Evolutionary conservation across 2,888 invertebrate species (phyloP), one percentile per base, ranked within the genome.

Genomic region (Abrostola tripartita): DNA sequence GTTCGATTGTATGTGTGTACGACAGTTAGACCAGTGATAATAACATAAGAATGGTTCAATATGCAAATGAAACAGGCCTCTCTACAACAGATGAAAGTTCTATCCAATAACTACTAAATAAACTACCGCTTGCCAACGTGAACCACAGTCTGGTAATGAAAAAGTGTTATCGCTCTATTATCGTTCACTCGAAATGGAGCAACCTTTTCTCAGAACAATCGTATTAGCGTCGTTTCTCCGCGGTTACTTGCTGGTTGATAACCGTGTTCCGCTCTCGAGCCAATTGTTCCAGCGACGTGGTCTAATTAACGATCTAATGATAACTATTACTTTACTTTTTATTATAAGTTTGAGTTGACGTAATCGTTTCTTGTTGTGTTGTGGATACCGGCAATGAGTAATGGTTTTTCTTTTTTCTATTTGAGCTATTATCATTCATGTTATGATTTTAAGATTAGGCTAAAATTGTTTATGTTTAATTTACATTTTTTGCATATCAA

Each of bases 251-350:
- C n/a, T 44, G 68, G 65, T 64, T 68, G 62, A 68, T 75, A 66
- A 72, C 69, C 59, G 52, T 53, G 65, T 76, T 71, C 69, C 71
- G 78, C 63, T 76, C 72, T 73, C 76, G 58, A 55, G 76, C 66
- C 69, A 42, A 73, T 78, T 76, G 76, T 76, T 76, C 54, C 59
- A 44, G 42, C 47, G 76, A 76, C 65, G 72, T 80, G 81, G 73
- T 79, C 81, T 74, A 76, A 81, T 78, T 80, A 80, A 54, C 63
- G 65, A 37, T 56, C 12, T 78, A 80, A 77, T 77, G 65, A 61
- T 67, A 57, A 59, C 64, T 50, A 74, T 61, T 61, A 58, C 58
- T 63, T 56, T 44, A 47, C 44, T 63, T 75, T 73, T 70, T 65
- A 59, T 61, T 71, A 44, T 14, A 67, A 47, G 7, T 53, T 58